Percentiles rank a stretch among this genome's conserved stretches.
Conservation (phyloP, 2,888 invertebrate genomes). For the Spisula solida region DNA sequence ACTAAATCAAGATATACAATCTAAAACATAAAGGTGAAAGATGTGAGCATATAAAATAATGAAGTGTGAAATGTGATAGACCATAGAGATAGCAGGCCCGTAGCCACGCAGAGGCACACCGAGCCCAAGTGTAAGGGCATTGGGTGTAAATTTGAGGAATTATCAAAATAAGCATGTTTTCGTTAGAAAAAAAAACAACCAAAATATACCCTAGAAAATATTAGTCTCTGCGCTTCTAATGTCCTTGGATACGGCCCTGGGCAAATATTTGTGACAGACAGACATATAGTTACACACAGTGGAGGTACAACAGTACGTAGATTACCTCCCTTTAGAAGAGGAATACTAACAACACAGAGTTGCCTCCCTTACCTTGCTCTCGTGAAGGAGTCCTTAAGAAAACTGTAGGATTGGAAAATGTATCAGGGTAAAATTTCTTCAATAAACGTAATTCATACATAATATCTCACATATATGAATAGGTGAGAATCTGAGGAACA, state of each 20-base stretch:
- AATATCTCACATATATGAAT: too few species aligned
- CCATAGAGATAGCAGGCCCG: background rate
- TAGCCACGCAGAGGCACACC: background rate
- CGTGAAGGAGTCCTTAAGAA: slow-evolving; percentile 67
- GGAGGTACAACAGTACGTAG: background rate
- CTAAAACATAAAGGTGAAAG: background rate
- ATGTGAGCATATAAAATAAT: background rate
- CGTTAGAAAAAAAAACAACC: too few species aligned
- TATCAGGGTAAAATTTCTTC: background rate
- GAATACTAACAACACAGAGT: slow-evolving; percentile 16
- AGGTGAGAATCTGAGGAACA: too few species aligned
- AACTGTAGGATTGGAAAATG: slow-evolving; percentile 29
- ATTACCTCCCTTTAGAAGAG: background rate
- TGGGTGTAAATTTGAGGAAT: too few species aligned
- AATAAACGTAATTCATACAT: too few species aligned
- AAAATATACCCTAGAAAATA: background rate
- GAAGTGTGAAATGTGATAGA: slow-evolving; percentile 6
- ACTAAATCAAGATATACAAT: too few species aligned
- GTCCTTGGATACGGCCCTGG: background rate
- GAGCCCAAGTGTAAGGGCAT: too few species aligned
- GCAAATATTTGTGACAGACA: background rate
- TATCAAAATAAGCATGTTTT: too few species aligned
- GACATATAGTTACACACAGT: background rate
- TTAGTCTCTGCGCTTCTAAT: too few species aligned
- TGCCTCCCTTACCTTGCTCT: slow-evolving; percentile 67